Percentiles rank a stretch among this genome's conserved stretches.
Conservation (phyloP, 2,888 invertebrate genomes). For the Patella pellucida region DNA sequence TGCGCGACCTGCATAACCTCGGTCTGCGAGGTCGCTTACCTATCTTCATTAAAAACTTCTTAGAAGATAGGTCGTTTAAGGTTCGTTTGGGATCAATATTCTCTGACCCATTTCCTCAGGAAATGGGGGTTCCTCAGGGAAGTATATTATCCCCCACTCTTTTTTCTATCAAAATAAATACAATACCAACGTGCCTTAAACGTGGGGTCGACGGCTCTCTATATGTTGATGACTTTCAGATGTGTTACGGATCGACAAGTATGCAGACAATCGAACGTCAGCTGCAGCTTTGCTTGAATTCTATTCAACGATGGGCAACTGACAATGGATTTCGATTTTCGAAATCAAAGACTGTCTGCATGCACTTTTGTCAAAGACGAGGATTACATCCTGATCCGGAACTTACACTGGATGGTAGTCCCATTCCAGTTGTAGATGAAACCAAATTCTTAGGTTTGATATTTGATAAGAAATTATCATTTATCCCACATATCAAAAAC, state of each 20-base stretch:
- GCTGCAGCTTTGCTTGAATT: constrained; percentile 2
- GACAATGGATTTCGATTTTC: constrained; percentile 36
- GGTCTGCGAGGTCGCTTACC: constrained; percentile 33
- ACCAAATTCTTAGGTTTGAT: constrained; percentile 32
- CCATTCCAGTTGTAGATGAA: constrained; percentile 24
- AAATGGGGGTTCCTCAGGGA: constrained; percentile 23
- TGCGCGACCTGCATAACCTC: constrained; percentile 30
- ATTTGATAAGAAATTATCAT: constrained; percentile 35
- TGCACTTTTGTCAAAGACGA: constrained; percentile 31
- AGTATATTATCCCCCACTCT: constrained; percentile 21
- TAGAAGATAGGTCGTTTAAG: constrained; percentile 26
- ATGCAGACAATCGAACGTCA: constrained; percentile 23
- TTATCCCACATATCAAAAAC: constrained; percentile 30
- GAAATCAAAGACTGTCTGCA: constrained; percentile 28
- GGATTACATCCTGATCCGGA: constrained; percentile 23
- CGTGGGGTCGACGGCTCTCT: constrained; percentile 17
- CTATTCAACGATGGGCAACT: constrained; percentile 13
- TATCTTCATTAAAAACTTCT: no score
- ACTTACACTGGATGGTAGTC: constrained; percentile 15
- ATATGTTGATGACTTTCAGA: constrained; percentile 25
- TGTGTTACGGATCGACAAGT: neutral
- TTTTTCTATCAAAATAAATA: constrained; percentile 16
- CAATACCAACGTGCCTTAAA: neutral
- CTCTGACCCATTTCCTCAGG: constrained; percentile 24
- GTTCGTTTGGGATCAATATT: constrained; percentile 21